These are phyloP conservation scores for Climacteris rufus DNA, from an alignment of 2,113 vertebrate species.

Conservation along the genomic window DNA sequence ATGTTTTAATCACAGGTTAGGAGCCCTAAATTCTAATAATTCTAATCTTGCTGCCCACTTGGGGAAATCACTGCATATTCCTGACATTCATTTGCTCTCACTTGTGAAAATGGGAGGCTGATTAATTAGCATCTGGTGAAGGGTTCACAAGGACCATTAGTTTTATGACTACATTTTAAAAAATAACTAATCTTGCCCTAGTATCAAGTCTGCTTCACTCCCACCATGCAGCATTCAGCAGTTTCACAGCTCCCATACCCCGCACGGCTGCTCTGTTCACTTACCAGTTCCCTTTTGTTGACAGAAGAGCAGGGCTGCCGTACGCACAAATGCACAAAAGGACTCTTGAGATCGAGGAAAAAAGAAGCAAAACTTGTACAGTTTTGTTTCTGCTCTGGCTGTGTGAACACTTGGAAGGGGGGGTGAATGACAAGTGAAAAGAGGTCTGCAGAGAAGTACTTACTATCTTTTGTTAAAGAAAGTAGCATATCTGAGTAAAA, in stretches of 20 bases:
- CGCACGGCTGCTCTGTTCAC: not conserved
- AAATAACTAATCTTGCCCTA: not conserved
- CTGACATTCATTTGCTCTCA: not conserved
- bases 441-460: not conserved
- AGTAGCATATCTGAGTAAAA: not conserved
- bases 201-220: not conserved
- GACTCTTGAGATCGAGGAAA: not conserved
- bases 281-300: not conserved
- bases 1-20: not conserved
- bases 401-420: not conserved
- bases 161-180: not conserved
- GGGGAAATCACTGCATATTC: not conserved
- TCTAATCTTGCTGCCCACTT: not conserved
- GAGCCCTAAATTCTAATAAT: not conserved
- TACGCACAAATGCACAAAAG: not conserved
- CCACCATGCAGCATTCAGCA: accelerated
- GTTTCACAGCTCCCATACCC: not conserved
- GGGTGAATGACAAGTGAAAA: not conserved
- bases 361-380: not conserved
- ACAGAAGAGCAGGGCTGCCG: not conserved
- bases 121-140: not conserved
- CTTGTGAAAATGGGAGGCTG: not conserved
- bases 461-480: not conserved
- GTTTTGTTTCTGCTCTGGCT: not conserved
- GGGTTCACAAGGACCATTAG: not conserved